Conservation (phyloP, 2,113 vertebrate genomes). For the Eretmochelys imbricata region DNA sequence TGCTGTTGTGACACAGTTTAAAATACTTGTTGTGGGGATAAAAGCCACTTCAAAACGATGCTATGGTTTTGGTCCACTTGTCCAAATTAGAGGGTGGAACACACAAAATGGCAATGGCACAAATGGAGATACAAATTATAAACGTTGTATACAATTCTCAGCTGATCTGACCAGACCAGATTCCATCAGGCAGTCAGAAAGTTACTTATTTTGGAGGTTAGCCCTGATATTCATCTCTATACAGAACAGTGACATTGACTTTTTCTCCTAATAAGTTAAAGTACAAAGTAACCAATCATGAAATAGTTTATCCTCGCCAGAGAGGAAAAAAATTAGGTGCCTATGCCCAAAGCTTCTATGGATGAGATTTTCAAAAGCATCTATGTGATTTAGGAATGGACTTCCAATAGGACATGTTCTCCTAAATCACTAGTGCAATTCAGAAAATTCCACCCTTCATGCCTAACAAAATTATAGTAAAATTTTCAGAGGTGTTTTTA, state of each 20-base stretch:
- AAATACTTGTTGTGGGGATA: background rate
- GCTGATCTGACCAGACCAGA: background rate
- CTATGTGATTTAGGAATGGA: background rate
- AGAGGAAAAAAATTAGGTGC: background rate
- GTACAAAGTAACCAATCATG: background rate
- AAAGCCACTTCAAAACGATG: conserved; percentile 54
- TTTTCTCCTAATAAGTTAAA: background rate
- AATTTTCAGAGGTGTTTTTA: background rate
- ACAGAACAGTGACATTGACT: background rate
- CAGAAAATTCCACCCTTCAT: background rate
- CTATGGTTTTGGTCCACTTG: conserved; percentile 23
- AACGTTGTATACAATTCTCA: background rate
- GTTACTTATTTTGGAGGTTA: background rate
- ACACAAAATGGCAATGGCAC: conserved; percentile 29
- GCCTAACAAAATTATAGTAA: background rate
- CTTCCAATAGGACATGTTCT: background rate
- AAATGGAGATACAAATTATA: background rate
- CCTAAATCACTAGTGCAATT: background rate
- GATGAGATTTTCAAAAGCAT: background rate
- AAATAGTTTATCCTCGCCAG: background rate
- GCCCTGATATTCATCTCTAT: background rate
- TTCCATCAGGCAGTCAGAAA: background rate
- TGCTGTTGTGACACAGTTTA: background rate
- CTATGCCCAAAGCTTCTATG: background rate
- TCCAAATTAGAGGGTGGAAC: conserved; percentile 20